phyloP scores from a whole-genome alignment of 2,113 vertebrate species.

The Gymnorhina tibicen region DNA sequence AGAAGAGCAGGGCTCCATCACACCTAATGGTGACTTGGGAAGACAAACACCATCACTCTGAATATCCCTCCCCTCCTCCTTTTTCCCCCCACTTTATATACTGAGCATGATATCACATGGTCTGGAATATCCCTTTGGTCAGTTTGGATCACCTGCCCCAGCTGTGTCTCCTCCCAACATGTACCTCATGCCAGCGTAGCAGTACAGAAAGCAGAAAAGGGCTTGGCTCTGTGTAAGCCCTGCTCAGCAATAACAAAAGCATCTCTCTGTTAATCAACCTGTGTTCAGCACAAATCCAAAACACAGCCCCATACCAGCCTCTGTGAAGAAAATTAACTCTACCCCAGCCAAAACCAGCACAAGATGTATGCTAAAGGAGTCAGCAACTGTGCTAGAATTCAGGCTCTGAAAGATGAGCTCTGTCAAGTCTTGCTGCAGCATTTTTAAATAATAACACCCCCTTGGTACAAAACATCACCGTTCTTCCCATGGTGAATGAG shows the following conservation, averaged over 20 bases:
- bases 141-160: not conserved
- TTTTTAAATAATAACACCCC: conserved; percentile 11
- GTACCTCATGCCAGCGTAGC: not conserved
- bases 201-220: accelerated
- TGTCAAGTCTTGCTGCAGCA: conserved; percentile 7
- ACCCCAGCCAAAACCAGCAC: not conserved
- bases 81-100: not conserved
- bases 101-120: not conserved
- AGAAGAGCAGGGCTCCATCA: not conserved
- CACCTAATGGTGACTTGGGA: not conserved
- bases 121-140: not conserved
- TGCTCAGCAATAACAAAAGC: not conserved
- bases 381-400: not conserved
- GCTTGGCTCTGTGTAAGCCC: not conserved
- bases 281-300: not conserved
- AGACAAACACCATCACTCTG: not conserved
- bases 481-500: not conserved
- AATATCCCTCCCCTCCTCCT: not conserved
- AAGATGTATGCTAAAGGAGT: not conserved
- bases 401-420: conserved; percentile 22
- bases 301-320: not conserved
- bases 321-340: not conserved
- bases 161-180: not conserved
- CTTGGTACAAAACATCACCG: not conserved
- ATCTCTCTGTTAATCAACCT: not conserved